These are phyloP conservation scores for Megalops atlanticus DNA, from an alignment of 2,113 vertebrate genomes.

Conservation along the genomic window DNA sequence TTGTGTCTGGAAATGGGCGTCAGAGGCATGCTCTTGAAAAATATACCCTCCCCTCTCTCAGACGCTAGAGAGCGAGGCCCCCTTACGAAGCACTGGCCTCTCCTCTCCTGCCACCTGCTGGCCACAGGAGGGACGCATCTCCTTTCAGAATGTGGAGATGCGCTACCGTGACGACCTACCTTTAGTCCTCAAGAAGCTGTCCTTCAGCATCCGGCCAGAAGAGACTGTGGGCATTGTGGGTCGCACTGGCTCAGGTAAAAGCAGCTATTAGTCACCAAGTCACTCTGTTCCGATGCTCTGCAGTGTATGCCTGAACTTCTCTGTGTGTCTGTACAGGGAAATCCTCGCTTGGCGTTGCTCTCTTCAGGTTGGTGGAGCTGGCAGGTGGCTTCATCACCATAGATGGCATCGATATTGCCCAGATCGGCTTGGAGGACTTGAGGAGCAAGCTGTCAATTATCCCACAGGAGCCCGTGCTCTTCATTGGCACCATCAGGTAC, in stretches of 20 bases:
- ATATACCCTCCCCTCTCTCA: conserved; percentile 44
- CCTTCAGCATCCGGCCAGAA: conserved; percentile 69
- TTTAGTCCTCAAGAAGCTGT: conserved; percentile 72
- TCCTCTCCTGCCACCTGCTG: conserved; percentile 62
- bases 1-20: conserved; percentile 26
- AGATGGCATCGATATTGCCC: conserved; percentile 71
- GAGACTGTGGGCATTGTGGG: conserved; percentile 79
- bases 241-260: conserved; percentile 76
- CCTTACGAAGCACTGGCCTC: conserved; percentile 46
- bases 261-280: background rate
- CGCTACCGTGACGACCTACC: conserved; percentile 71
- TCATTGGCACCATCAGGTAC: conserved; percentile 76
- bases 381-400: conserved; percentile 70
- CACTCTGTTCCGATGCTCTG: background rate
- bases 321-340: conserved; percentile 63
- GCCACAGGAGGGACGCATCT: conserved; percentile 71
- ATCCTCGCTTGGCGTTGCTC: conserved; percentile 72
- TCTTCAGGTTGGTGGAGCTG: conserved; percentile 77
- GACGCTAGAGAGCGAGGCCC: conserved; percentile 71
- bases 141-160: conserved; percentile 76
- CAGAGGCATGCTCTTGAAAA: conserved; percentile 46
- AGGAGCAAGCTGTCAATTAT: conserved; percentile 79
- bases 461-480: conserved; percentile 78
- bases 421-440: conserved; percentile 72
- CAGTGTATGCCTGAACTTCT: background rate